Evolutionary conservation across 2,888 invertebrate species (phyloP).

Genomic region (Asteroscopus sphinx): DNA sequence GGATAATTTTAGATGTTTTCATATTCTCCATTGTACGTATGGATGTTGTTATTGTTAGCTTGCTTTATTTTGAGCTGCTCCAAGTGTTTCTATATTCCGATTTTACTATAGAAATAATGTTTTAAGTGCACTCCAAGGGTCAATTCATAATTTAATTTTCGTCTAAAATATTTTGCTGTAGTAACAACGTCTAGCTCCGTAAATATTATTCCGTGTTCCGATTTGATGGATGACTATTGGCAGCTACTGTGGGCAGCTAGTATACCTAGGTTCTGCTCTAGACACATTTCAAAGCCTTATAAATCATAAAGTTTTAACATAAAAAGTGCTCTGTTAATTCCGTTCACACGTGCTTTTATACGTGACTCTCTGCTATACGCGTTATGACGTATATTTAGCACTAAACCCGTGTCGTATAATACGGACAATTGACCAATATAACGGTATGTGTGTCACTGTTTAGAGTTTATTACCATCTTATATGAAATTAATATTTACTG

Average conservation of each 20-base stretch:
- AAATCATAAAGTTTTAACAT: constrained; percentile 25
- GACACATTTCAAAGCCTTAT: constrained; percentile 1
- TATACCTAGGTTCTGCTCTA: no score
- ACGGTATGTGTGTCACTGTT: constrained; percentile 23
- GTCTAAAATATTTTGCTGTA: not conserved
- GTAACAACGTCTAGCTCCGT: not conserved
- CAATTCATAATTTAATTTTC: not conserved
- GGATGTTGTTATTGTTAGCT: not conserved
- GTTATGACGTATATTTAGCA: constrained; percentile 41
- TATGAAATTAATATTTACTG: constrained; percentile 13
- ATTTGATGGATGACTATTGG: not conserved
- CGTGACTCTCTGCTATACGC: constrained; percentile 20
- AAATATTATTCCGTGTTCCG: not conserved
- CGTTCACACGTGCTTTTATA: constrained; percentile 29
- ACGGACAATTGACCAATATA: constrained; percentile 30
- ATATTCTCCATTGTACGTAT: not conserved
- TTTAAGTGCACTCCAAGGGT: not conserved
- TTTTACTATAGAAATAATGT: not conserved
- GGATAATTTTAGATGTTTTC: not conserved
- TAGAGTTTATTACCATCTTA: constrained; percentile 26
- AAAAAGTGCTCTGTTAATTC: constrained; percentile 35
- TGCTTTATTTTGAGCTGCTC: not conserved
- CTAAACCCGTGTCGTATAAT: constrained; percentile 17
- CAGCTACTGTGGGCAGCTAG: not conserved
- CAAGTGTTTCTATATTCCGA: not conserved